Percentiles rank a stretch among this genome's conserved stretches.
Evolutionary conservation across 2,888 invertebrate species (phyloP).

Genomic region (Callinectes sapidus): DNA sequence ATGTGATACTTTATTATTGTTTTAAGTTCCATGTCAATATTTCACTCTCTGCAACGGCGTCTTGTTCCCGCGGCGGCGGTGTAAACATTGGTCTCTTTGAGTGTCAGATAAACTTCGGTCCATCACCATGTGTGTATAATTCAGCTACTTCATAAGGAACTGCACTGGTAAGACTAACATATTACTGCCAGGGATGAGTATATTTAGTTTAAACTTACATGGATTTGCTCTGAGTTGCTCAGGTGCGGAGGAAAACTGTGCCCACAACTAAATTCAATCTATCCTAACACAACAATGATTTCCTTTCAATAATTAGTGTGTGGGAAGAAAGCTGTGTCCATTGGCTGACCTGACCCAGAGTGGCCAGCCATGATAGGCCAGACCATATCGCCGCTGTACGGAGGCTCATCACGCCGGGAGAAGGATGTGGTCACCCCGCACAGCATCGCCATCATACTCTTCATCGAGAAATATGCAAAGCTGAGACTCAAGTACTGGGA

Average conservation of each 20-base stretch:
- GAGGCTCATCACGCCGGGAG: conserved; percentile 55
- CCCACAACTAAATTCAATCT: neutral
- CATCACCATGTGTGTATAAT: neutral
- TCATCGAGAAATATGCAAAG: conserved; percentile 65
- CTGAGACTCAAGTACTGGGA: conserved; percentile 67
- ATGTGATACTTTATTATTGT: neutral
- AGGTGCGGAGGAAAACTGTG: neutral
- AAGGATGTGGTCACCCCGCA: conserved; percentile 64
- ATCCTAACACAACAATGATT: neutral
- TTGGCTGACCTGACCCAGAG: neutral
- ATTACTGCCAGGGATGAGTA: neutral
- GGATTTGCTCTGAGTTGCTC: neutral
- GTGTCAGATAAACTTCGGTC: neutral
- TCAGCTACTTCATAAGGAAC: neutral
- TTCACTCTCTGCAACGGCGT: neutral
- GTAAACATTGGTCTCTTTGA: neutral
- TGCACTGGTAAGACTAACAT: neutral
- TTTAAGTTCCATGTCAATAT: neutral
- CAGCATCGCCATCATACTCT: conserved; percentile 57
- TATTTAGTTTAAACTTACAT: neutral
- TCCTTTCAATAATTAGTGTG: neutral
- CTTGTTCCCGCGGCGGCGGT: neutral
- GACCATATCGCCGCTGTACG: conserved; percentile 27
- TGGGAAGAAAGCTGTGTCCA: neutral
- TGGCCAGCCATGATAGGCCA: conserved; percentile 48